These are phyloP conservation scores for Sturmia bella DNA, from an alignment of 2,888 invertebrate genomes.

Conservation along the genomic window DNA sequence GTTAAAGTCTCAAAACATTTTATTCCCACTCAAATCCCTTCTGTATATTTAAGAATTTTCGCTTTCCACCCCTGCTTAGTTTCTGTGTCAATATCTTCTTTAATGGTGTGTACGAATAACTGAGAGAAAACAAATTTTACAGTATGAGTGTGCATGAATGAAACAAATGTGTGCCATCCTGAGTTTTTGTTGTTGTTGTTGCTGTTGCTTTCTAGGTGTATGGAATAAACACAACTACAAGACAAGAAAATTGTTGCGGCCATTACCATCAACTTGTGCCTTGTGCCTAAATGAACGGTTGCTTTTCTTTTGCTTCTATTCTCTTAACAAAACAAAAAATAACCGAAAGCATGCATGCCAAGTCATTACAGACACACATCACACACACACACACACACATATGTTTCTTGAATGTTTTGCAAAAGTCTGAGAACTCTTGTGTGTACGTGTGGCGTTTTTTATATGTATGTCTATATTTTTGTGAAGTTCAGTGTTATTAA, in stretches of 20 bases:
- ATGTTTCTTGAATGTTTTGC: not conserved
- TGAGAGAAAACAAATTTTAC: not conserved
- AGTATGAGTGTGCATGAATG: constrained; percentile 12
- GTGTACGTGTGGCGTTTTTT: constrained; percentile 23
- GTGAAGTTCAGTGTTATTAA: constrained; percentile 76
- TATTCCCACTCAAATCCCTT: not conserved
- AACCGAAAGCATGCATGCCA: constrained; percentile 16
- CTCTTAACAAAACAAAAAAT: not conserved
- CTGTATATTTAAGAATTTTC: not conserved
- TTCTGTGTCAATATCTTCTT: not conserved
- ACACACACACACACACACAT: not conserved
- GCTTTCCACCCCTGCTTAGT: constrained; percentile 8
- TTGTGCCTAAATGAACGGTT: constrained; percentile 26
- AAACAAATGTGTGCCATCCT: not conserved
- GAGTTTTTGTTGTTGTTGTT: constrained; percentile 27
- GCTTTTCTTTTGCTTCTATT: constrained; percentile 11
- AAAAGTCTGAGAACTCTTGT: constrained; percentile 22
- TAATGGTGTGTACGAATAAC: constrained; percentile 5
- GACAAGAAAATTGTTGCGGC: constrained; percentile 53
- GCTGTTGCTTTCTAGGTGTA: constrained; percentile 15
- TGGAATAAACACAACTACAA: constrained; percentile 34
- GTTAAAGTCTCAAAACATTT: no score
- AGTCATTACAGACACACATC: constrained; percentile 3
- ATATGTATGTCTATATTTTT: constrained; percentile 27
- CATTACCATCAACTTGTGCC: constrained; percentile 59